Evolutionary conservation across 2,113 vertebrate species (phyloP).

Genomic region (Corvus cornix): DNA sequence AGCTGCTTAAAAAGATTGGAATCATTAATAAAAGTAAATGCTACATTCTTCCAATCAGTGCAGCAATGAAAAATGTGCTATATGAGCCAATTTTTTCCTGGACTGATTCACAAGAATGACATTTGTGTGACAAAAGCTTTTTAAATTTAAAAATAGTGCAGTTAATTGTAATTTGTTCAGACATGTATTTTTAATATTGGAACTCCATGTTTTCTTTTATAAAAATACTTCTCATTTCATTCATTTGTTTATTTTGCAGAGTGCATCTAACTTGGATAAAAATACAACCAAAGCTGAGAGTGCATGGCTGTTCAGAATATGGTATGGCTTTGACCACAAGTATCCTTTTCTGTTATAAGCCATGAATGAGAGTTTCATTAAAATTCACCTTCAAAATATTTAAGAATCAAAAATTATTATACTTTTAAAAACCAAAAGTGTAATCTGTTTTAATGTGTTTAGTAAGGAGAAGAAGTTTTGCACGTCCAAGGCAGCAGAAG

Average conservation of each 20-base stretch:
- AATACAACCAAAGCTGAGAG: constrained; percentile 74
- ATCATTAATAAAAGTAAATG: constrained; percentile 57
- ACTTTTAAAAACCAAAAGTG: not conserved
- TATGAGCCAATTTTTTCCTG: constrained; percentile 5
- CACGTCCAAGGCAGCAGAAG: not conserved
- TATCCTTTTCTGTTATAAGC: constrained; percentile 77
- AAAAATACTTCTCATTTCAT: not conserved
- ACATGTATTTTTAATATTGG: constrained; percentile 4
- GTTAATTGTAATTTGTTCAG: constrained; percentile 12
- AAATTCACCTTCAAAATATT: not conserved
- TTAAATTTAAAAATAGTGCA: not conserved
- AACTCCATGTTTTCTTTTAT: not conserved
- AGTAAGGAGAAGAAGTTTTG: not conserved
- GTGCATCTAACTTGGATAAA: constrained; percentile 47
- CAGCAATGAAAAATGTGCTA: not conserved
- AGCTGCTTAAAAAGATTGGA: constrained; percentile 39
- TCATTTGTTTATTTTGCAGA: constrained; percentile 70
- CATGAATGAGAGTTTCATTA: not conserved
- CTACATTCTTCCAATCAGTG: not conserved
- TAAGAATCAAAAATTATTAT: not conserved
- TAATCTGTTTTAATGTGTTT: not conserved
- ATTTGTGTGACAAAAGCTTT: not conserved
- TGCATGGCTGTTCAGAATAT: constrained; percentile 77
- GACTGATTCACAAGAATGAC: not conserved
- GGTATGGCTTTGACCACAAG: constrained; percentile 86